Evolutionary conservation across 2,113 vertebrate genomes (phyloP).

Genomic region (Formicarius rufipectus): DNA sequence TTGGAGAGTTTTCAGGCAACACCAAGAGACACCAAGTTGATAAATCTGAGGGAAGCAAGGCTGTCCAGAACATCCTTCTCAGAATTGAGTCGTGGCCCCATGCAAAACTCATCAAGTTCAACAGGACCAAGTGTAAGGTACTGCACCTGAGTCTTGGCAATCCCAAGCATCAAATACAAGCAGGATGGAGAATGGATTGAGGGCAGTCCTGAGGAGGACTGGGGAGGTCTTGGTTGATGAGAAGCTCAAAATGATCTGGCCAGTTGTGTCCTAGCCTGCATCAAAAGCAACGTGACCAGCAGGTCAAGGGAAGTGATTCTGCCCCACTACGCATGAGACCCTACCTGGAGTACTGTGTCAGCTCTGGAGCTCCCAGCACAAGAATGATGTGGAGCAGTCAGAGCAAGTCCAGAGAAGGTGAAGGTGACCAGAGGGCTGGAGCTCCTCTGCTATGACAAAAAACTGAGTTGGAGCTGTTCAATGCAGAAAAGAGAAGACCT

Average conservation of each 20-base stretch:
- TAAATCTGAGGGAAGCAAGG: background rate
- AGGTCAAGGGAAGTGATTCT: accelerated
- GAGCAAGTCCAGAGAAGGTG: background rate
- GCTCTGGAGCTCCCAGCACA: background rate
- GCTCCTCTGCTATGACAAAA: background rate
- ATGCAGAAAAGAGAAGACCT: background rate
- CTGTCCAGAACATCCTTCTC: background rate
- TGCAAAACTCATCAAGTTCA: background rate
- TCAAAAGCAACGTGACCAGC: accelerated
- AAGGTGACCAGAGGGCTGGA: background rate
- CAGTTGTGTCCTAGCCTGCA: too few species aligned
- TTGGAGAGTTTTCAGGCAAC: background rate
- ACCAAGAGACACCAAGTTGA: background rate
- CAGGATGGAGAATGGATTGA: background rate
- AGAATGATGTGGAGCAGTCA: background rate
- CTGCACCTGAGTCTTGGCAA: background rate
- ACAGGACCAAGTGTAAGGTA: background rate
- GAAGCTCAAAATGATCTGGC: accelerated
- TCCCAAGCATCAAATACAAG: background rate
- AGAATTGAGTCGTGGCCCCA: background rate
- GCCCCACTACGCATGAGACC: background rate
- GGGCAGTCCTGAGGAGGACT: too few species aligned
- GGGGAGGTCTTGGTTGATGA: background rate
- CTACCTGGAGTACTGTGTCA: background rate
- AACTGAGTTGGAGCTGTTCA: background rate